phyloP scores from a whole-genome alignment of 2,888 invertebrate species.

The Abscondita cerata region DNA sequence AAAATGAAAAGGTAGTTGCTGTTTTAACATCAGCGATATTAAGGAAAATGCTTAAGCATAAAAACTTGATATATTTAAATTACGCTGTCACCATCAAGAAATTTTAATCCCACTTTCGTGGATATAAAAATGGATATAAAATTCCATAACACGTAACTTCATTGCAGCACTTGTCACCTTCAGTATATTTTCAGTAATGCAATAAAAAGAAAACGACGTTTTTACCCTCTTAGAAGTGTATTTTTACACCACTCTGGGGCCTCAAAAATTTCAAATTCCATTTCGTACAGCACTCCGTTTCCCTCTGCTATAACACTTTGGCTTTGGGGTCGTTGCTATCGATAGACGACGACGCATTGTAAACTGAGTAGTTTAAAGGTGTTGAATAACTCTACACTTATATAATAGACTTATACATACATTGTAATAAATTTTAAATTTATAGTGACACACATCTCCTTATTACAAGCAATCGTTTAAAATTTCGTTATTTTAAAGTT shows the following conservation, averaged over 20 bases:
- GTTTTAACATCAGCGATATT: conserved; percentile 25
- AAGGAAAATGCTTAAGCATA: conserved; percentile 39
- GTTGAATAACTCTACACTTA: conserved; percentile 54
- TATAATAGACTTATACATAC: conserved; percentile 43
- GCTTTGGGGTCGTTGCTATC: conserved; percentile 45
- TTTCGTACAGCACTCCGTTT: conserved; percentile 50
- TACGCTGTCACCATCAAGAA: conserved; percentile 55
- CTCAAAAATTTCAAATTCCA: conserved; percentile 61
- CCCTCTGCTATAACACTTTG: conserved; percentile 49
- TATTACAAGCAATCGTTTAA: too few species aligned
- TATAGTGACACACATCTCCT: conserved; percentile 8
- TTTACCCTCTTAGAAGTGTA: conserved; percentile 57
- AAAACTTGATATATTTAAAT: conserved; percentile 56
- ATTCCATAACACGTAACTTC: conserved; percentile 59
- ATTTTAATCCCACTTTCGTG: conserved; percentile 58
- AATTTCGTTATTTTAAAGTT: too few species aligned
- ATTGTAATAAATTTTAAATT: conserved; percentile 21
- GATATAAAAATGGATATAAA: conserved; percentile 59
- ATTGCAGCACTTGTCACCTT: conserved; percentile 58
- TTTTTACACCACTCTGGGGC: conserved; percentile 61
- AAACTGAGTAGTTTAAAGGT: conserved; percentile 56
- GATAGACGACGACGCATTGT: conserved; percentile 52
- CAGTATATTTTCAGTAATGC: conserved; percentile 58
- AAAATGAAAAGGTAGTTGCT: conserved; percentile 26
- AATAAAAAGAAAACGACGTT: conserved; percentile 59